Conservation (phyloP, 1,140 invertebrate genomes). For the Drosophila saltans region DNA sequence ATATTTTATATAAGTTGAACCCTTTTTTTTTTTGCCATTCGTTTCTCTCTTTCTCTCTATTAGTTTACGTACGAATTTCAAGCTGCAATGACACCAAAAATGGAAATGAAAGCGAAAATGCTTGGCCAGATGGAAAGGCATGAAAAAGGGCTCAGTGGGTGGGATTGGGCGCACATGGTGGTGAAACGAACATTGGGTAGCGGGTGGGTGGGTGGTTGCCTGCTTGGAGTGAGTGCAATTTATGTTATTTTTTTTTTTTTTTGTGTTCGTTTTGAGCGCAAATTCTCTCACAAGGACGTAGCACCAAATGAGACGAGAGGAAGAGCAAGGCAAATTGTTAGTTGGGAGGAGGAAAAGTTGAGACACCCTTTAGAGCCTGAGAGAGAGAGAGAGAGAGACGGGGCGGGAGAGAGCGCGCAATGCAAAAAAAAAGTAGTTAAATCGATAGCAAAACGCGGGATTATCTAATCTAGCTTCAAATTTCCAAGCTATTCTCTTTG, state of each 20-base stretch:
- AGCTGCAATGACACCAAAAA: slow-evolving; percentile 58
- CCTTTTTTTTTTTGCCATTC: neutral
- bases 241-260: neutral
- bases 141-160: slow-evolving; percentile 37
- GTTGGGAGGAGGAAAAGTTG: slow-evolving; percentile 32
- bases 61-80: slow-evolving; percentile 47
- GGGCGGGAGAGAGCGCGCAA: slow-evolving; percentile 25
- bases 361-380: slow-evolving; percentile 36
- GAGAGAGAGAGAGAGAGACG: slow-evolving; percentile 17
- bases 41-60: slow-evolving; percentile 11
- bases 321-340: neutral
- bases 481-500: neutral
- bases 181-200: neutral
- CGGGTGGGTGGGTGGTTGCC: slow-evolving; percentile 10
- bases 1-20: slow-evolving; percentile 67
- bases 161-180: slow-evolving; percentile 5
- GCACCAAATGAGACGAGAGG: slow-evolving; percentile 40
- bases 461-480: slow-evolving; percentile 62
- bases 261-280: slow-evolving; percentile 48
- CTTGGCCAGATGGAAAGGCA: slow-evolving; percentile 48
- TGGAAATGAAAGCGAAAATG: slow-evolving; percentile 68
- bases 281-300: slow-evolving; percentile 73
- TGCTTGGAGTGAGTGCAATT: slow-evolving; percentile 34
- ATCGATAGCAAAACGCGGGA: slow-evolving; percentile 68
- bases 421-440: slow-evolving; percentile 59